Evolutionary conservation across 2,888 invertebrate genomes (phyloP).

Genomic region (Dendrolimus houi): DNA sequence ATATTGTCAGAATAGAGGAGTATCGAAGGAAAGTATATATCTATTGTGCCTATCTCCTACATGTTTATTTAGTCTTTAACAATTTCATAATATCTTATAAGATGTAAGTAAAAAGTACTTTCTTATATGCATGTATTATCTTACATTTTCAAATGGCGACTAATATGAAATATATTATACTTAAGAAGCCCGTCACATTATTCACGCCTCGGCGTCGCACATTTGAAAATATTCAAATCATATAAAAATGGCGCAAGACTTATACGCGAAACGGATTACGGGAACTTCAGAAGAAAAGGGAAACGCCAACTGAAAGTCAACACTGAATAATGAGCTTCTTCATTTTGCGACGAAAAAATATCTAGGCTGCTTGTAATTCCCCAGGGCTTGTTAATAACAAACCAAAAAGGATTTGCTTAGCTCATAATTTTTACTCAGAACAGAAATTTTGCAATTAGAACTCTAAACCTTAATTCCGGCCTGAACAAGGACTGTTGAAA

Average conservation of each 20-base stretch:
- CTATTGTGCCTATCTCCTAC: too few species aligned
- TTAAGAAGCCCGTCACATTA: not conserved
- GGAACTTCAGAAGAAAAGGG: slow-evolving; percentile 19
- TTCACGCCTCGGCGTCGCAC: not conserved
- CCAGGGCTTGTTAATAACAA: not conserved
- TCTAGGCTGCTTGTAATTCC: slow-evolving; percentile 8
- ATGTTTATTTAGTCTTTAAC: too few species aligned
- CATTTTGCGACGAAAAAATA: slow-evolving; percentile 12
- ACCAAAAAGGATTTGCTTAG: not conserved
- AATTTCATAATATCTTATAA: too few species aligned
- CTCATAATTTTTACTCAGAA: not conserved
- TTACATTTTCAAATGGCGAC: too few species aligned
- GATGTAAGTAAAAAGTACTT: too few species aligned
- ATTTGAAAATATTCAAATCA: slow-evolving; percentile 5
- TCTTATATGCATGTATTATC: too few species aligned
- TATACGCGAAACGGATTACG: slow-evolving; percentile 29
- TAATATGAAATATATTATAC: not conserved
- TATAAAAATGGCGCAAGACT: slow-evolving; percentile 12
- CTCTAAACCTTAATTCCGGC: not conserved
- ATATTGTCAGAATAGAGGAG: too few species aligned
- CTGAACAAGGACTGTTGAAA: too few species aligned
- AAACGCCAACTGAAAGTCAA: slow-evolving; percentile 31
- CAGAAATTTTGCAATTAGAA: not conserved
- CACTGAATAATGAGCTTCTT: slow-evolving; percentile 32
- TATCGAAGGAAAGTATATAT: too few species aligned